These are phyloP conservation scores for Polietes domitor DNA, from an alignment of 2,888 invertebrate species.

Conservation along the genomic window DNA sequence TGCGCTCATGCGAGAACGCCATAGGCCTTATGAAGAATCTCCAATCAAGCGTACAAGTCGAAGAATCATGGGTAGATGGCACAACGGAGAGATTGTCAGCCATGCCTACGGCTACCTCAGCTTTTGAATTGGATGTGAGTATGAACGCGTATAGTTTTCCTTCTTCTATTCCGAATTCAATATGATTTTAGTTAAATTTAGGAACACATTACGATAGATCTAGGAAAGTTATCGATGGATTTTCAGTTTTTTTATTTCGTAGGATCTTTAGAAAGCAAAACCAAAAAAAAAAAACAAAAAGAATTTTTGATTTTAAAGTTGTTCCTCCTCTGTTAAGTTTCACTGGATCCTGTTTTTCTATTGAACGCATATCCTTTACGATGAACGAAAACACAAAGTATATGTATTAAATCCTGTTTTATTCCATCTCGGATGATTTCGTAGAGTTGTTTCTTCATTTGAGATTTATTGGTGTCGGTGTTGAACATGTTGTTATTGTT, in stretches of 20 bases:
- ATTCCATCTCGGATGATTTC: neutral
- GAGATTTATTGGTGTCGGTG: conserved; percentile 11
- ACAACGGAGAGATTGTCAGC: conserved; percentile 90
- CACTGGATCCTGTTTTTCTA: neutral
- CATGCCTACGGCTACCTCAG: conserved; percentile 84
- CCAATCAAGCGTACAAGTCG: conserved; percentile 92
- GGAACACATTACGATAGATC: neutral
- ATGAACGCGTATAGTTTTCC: conserved; percentile 40
- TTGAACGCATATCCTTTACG: neutral
- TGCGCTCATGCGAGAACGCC: conserved; percentile 94
- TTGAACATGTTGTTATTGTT: conserved; percentile 19
- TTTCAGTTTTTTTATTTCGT: conserved; percentile 23
- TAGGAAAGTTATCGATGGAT: neutral
- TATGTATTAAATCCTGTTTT: conserved; percentile 69
- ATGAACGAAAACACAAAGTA: conserved; percentile 72
- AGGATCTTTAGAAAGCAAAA: conserved; percentile 13
- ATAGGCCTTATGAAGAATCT: conserved; percentile 95
- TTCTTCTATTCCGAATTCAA: neutral
- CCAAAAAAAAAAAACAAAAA: neutral
- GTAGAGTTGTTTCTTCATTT: neutral
- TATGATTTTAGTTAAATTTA: conserved; percentile 22
- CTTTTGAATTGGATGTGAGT: conserved; percentile 81
- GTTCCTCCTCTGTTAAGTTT: neutral
- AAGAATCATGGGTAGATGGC: conserved; percentile 94
- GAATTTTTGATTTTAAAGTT: neutral